A percentile compares a stretch with the other conserved stretches of the same genome.
Evolutionary conservation across 2,888 invertebrate species (phyloP).

Genomic region (Drosophila prostipennis): DNA sequence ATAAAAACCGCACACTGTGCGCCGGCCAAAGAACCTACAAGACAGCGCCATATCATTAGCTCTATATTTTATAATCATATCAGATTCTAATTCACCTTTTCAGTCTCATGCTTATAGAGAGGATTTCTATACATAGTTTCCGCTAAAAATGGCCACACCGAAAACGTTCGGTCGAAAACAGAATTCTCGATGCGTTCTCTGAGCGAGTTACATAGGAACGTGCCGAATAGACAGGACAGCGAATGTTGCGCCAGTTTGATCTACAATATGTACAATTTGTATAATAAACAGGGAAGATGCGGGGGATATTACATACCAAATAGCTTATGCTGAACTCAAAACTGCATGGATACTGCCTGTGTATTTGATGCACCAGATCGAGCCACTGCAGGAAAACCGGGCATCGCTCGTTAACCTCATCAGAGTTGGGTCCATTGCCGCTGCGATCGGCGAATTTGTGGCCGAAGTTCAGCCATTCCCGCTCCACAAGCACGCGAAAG

Average conservation of each 20-base stretch:
- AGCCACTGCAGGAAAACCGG: constrained; percentile 99
- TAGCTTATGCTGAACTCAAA: constrained; percentile 98
- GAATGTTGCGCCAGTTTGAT: constrained; percentile 97
- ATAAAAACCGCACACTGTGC: constrained; percentile 92
- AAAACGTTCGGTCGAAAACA: constrained; percentile 89
- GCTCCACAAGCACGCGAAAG: constrained; percentile 95
- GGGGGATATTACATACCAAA: constrained; percentile 86
- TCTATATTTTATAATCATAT: no score
- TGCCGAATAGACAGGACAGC: constrained; percentile 98
- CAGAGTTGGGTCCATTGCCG: constrained; percentile 91
- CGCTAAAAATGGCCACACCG: constrained; percentile 94
- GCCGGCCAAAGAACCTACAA: constrained; percentile 93
- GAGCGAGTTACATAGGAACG: constrained; percentile 95
- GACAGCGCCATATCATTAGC: background rate
- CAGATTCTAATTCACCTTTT: constrained; percentile 68
- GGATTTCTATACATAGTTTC: constrained; percentile 93
- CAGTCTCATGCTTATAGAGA: constrained; percentile 88
- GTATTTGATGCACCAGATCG: constrained; percentile 97
- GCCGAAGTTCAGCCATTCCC: constrained; percentile 99
- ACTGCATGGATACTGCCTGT: constrained; percentile 94
- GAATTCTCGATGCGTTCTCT: constrained; percentile 89
- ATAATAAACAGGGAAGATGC: no score
- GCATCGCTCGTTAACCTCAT: constrained; percentile 97
- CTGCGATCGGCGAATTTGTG: constrained; percentile 99
- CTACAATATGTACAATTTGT: constrained; percentile 84